Evolutionary conservation across 2,113 vertebrate species (phyloP).

Genomic region (Rhipidura dahli): DNA sequence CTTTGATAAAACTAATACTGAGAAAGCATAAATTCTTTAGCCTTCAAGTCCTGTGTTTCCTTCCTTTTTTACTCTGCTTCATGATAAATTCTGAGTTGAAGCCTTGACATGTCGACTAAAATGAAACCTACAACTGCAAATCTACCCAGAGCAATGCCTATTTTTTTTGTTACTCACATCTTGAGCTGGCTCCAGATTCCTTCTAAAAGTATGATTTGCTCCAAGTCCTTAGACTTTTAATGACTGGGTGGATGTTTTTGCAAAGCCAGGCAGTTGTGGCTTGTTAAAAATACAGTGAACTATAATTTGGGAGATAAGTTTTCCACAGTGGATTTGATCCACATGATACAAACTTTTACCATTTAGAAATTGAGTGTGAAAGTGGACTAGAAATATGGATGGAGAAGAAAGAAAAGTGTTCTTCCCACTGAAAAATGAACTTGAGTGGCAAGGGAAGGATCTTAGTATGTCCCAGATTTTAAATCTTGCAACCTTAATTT

Average conservation of each 20-base stretch:
- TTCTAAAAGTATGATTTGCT: not conserved
- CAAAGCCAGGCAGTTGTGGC: constrained; percentile 31
- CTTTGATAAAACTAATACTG: not conserved
- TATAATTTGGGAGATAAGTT: constrained; percentile 56
- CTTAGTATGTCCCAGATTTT: not conserved
- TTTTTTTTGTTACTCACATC: not conserved
- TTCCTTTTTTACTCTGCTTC: not conserved
- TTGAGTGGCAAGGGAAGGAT: not conserved
- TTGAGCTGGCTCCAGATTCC: not conserved
- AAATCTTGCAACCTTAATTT: not conserved
- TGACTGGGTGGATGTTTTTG: constrained; percentile 57
- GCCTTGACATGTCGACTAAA: not conserved
- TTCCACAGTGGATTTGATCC: constrained; percentile 36
- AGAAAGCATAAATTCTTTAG: constrained; percentile 28
- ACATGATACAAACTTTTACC: not conserved
- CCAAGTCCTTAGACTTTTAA: constrained; percentile 30
- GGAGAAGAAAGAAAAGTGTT: not conserved
- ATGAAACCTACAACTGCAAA: not conserved
- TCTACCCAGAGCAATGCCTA: not conserved
- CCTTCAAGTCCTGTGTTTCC: not conserved
- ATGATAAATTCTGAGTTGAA: not conserved
- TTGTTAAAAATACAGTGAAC: constrained; percentile 47
- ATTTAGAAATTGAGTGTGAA: constrained; percentile 33
- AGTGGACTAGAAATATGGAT: constrained; percentile 2
- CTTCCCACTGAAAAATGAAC: not conserved